These are phyloP conservation scores for Marcusenius ussheri DNA, from an alignment of 2,113 vertebrate genomes.

Conservation along the genomic window DNA sequence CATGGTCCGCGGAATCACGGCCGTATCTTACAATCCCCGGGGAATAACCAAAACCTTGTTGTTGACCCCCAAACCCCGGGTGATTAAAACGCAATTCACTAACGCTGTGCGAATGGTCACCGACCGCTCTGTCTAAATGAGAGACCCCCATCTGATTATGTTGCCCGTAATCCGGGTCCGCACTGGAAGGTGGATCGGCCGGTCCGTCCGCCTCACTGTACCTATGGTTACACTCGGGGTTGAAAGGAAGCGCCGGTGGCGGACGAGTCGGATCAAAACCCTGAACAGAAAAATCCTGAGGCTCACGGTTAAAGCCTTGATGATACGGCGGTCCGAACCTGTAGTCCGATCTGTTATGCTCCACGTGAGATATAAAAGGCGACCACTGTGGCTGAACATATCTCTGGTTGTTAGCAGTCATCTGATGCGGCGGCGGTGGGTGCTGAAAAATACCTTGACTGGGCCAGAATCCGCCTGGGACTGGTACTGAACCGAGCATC, in stretches of 20 bases:
- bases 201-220: background rate
- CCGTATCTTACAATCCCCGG: background rate
- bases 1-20: background rate
- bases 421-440: background rate
- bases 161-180: background rate
- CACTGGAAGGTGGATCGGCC: background rate
- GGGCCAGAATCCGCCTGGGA: background rate
- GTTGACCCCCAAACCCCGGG: slow-evolving; percentile 1
- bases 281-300: background rate
- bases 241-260: slow-evolving; percentile 4
- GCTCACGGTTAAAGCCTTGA: background rate
- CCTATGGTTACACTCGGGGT: background rate
- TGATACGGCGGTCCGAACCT: background rate
- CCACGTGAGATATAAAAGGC: background rate
- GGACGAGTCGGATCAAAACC: slow-evolving; percentile 15
- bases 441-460: slow-evolving; percentile 1
- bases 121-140: slow-evolving; percentile 10
- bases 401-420: background rate
- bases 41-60: background rate
- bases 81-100: background rate
- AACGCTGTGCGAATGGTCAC: background rate
- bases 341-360: background rate
- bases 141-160: background rate
- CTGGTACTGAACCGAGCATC: background rate
- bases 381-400: slow-evolving; percentile 6